Percentiles rank a stretch among this genome's conserved stretches.
Evolutionary conservation across 2,113 vertebrate genomes (phyloP).

Genomic region (Podarcis cretensis): DNA sequence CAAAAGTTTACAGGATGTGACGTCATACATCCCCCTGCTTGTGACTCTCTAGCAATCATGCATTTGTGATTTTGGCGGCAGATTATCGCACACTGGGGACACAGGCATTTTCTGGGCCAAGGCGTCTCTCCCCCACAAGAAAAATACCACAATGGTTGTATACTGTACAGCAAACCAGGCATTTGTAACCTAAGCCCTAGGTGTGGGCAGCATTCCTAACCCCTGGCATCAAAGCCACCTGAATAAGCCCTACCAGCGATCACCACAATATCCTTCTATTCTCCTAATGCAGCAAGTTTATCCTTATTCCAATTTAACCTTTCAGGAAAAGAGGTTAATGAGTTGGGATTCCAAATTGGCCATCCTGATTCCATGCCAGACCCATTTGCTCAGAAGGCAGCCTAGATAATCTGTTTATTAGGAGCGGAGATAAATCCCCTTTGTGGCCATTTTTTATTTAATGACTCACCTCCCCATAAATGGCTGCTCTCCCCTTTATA

Average conservation of each 20-base stretch:
- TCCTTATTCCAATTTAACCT: neutral
- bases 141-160: neutral
- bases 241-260: neutral
- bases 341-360: neutral
- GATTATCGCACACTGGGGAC: no score
- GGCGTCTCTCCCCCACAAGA: neutral
- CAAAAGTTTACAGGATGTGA: no score
- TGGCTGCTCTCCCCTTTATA: slow-evolving; percentile 64
- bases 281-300: neutral
- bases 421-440: neutral
- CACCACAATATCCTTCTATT: neutral
- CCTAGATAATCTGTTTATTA: slow-evolving; percentile 4
- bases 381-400: neutral
- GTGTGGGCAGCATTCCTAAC: neutral
- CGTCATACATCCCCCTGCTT: no score
- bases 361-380: neutral
- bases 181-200: neutral
- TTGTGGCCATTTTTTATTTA: slow-evolving; percentile 12
- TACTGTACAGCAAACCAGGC: neutral
- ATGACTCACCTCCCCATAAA: slow-evolving; percentile 37
- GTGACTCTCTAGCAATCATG: no score
- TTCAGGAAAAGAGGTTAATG: neutral
- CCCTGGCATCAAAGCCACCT: neutral
- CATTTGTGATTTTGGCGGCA: no score
- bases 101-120: neutral